phyloP scores from a whole-genome alignment of 2,888 invertebrate genomes.

The Pomacea canaliculata region DNA sequence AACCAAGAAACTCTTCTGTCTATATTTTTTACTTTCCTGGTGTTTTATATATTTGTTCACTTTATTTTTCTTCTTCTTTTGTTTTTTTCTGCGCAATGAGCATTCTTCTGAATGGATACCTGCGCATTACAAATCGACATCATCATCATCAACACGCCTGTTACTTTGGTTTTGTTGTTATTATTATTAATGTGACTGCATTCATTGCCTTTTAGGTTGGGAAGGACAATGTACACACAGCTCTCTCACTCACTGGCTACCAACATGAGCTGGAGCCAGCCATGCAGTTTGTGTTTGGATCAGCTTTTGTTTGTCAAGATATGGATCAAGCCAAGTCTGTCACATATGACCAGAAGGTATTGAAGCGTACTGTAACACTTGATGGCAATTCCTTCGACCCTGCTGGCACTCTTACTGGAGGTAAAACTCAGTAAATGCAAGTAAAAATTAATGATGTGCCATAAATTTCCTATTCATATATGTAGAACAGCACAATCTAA shows the following conservation, averaged over 20 bases:
- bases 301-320: slow-evolving; percentile 84
- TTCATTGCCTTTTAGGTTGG: slow-evolving; percentile 75
- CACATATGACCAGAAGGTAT: slow-evolving; percentile 78
- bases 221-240: slow-evolving; percentile 83
- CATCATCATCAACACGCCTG: not conserved
- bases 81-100: too few relatives aligned
- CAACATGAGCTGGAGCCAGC: slow-evolving; percentile 78
- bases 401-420: slow-evolving; percentile 90
- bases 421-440: slow-evolving; percentile 66
- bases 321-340: slow-evolving; percentile 85
- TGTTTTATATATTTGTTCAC: too few relatives aligned
- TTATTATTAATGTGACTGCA: not conserved
- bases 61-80: too few relatives aligned
- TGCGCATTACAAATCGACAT: too few relatives aligned
- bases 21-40: too few relatives aligned
- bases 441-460: too few relatives aligned
- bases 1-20: too few relatives aligned
- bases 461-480: too few relatives aligned
- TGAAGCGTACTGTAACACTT: slow-evolving; percentile 79
- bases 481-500: too few relatives aligned
- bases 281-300: slow-evolving; percentile 90
- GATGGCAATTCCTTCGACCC: slow-evolving; percentile 95
- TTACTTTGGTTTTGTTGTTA: not conserved
- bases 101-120: too few relatives aligned
- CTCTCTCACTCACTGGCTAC: slow-evolving; percentile 83